Evolutionary conservation across 2,888 invertebrate genomes (phyloP), one percentile per base, ranked within the genome.

Genomic region (Julus scanicus): DNA sequence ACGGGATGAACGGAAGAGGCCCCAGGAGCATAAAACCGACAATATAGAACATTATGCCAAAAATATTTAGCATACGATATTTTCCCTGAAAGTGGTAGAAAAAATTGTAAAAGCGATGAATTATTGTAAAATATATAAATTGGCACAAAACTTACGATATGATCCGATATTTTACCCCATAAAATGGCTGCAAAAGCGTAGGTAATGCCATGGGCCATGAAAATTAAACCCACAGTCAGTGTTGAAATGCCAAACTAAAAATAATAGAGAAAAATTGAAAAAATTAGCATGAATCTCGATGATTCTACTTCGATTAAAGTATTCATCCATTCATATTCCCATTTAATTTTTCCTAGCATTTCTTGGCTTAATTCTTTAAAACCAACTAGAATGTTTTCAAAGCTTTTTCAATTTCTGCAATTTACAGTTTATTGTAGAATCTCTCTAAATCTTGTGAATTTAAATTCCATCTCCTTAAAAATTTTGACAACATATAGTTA

Each of bases 121-220:
- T 29, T 29, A 63, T 4, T n/a, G 1, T n/a, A 17, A 17, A 3
- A n/a, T 8, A n/a, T n/a, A n/a, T 13, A 48, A 48, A n/a, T 4
- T 17, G n/a, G n/a, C 49, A 1, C 29, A 44, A 44, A 29, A 48
- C 86, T 48, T 86, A 86, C 86, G 13, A 86, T 93, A 90, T 94
- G 94, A 92, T 97, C 97, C 91, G 96, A 96, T 17, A 96, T 91
- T 95, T 95, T 95, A 40, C 97, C 97, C 95, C 96, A 97, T 1
- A 93, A 93, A 0, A 97, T 97, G 0, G 97, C 96, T 0, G 95
- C 95, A 0, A 95, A 88, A 0, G 97, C 96, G 92, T 97, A 97
- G 11, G 95, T 94, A 0, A 95, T 96, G 2, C 97, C 96, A 91
- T 96, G 96, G 90, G 97, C 95, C 84, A 97, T 95, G 91, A 97